Percentiles rank a stretch among this genome's conserved stretches.
phyloP scores from a whole-genome alignment of 2,888 invertebrate genomes.

The Eupithecia subfuscata region DNA sequence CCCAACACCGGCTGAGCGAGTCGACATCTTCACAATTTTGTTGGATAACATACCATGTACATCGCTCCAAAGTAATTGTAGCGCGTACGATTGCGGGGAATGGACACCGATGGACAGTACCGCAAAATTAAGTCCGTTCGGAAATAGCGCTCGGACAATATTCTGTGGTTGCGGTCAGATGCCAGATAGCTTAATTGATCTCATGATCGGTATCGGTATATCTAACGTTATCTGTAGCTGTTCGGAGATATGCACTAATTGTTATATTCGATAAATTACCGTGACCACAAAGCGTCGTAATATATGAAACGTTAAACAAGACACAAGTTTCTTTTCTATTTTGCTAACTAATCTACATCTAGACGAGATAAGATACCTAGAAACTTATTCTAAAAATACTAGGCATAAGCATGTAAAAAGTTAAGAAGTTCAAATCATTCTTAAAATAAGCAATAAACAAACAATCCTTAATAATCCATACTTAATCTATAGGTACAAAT shows the following conservation, averaged over 20 bases:
- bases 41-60: slow-evolving; percentile 58
- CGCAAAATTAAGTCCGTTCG: slow-evolving; percentile 61
- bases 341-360: neutral
- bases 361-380: neutral
- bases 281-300: slow-evolving; percentile 41
- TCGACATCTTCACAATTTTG: slow-evolving; percentile 51
- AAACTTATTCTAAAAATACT: neutral
- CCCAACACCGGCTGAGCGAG: slow-evolving; percentile 34
- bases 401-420: neutral
- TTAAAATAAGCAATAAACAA: neutral
- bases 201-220: slow-evolving; percentile 54
- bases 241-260: slow-evolving; percentile 59
- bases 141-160: slow-evolving; percentile 57
- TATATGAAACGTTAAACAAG: neutral
- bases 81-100: slow-evolving; percentile 64
- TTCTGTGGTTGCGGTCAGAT: slow-evolving; percentile 58
- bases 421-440: neutral
- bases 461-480: neutral
- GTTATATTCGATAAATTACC: slow-evolving; percentile 48
- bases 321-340: neutral
- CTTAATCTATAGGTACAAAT: too few species aligned
- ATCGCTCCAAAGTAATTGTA: slow-evolving; percentile 58
- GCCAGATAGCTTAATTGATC: slow-evolving; percentile 69
- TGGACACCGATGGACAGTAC: slow-evolving; percentile 69
- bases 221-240: slow-evolving; percentile 57